Base-by-base conservation (phyloP, 1,140 invertebrate genomes). In the Anadara kagoshimensis region DNA sequence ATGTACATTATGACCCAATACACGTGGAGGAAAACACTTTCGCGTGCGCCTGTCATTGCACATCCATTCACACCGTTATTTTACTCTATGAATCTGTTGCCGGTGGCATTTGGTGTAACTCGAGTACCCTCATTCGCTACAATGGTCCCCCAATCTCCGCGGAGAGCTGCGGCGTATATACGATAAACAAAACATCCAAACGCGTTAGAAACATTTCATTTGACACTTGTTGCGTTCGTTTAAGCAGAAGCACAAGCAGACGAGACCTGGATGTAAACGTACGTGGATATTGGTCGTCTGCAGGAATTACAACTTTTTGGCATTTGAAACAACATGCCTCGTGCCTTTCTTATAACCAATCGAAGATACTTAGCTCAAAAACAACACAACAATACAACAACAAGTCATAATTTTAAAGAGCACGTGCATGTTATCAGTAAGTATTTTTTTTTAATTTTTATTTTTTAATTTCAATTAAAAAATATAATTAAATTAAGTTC, bases 291-390 rank as follows among this genome's bases (percentile, higher is more conserved):
- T 41, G 51, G 29, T 36, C 36, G 56, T 36, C 57, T 47, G 26
- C 18, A 58, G 51, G 24, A 22, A 53, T 11, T 51, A 41, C 26
- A 22, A 24, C n/a, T 11, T 16, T 49, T 26, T 22, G 20, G 41
- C 57, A 44, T 20, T 54, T 8, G 36, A 12, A 47, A 20, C 61
- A 74, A 44, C 20, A 78, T 78, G 76, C 76, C 76, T n/a, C 24
- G 56, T 22, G 67, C 66, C 36, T 78, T 78, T 62, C 61, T 78
- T 41, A 56, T 78, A 49, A 78, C 76, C 44, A 73, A 78, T 62
- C 67, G 71, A 12, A 71, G 76, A 36, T 78, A 73, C 69, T 53
- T 73, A 18, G 49, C 63, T 53, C 29, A 62, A 10, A 61, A 53
- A 62, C 29, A 26, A 45, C 59, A 62, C 20, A 16, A 11, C 14